These are phyloP conservation scores for Crepidodera aurea DNA, from an alignment of 2,888 invertebrate species.

Conservation along the genomic window DNA sequence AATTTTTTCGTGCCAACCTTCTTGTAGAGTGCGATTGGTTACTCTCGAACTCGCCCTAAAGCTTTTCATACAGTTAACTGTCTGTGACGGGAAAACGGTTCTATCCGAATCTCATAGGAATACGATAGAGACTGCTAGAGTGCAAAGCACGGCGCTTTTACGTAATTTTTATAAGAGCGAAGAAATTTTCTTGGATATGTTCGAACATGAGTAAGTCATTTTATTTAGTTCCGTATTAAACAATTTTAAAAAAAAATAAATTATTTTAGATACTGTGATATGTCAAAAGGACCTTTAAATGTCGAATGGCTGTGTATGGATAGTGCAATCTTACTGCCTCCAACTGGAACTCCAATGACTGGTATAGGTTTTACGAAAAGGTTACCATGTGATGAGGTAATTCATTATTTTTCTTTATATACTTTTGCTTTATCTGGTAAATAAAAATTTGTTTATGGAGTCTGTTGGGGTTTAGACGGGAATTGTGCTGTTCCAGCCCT, in stretches of 20 bases:
- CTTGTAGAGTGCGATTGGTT: constrained; percentile 87
- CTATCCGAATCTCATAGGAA: constrained; percentile 75
- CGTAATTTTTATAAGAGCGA: constrained; percentile 96
- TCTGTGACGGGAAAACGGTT: constrained; percentile 66
- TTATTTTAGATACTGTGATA: constrained; percentile 79
- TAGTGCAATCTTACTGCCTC: constrained; percentile 91
- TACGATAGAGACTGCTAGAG: constrained; percentile 74
- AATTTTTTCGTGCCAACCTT: constrained; percentile 86
- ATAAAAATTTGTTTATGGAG: no score
- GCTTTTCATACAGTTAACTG: constrained; percentile 75
- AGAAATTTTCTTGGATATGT: constrained; percentile 98
- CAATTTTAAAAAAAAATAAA: no score
- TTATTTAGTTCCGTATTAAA: no score
- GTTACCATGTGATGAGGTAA: constrained; percentile 94
- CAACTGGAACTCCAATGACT: constrained; percentile 94
- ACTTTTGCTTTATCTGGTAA: no score
- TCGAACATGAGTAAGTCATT: constrained; percentile 85
- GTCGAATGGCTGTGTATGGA: constrained; percentile 98
- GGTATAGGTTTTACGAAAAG: constrained; percentile 94
- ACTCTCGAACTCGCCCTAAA: constrained; percentile 90
- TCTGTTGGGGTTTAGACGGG: no score
- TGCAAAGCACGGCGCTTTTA: constrained; percentile 84
- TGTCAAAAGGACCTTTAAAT: constrained; percentile 84
- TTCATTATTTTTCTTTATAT: constrained; percentile 46
- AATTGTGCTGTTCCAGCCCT: no score